phyloP scores from a whole-genome alignment of 2,797 vertebrate species.

The Threskiornis aethiopicus region DNA sequence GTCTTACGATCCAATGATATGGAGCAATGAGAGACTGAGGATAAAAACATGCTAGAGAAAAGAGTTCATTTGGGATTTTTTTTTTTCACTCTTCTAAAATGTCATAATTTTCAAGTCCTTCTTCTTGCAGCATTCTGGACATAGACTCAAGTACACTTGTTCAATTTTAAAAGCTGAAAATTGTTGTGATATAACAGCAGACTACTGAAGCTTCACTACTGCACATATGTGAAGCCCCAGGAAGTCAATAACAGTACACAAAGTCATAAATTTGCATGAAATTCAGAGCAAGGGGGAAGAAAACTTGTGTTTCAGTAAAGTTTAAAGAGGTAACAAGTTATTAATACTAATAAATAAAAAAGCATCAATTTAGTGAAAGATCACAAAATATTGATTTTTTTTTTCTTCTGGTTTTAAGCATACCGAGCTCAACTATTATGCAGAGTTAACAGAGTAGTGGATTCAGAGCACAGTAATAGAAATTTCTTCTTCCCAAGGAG shows the following conservation, averaged over 20 bases:
- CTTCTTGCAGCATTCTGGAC: background rate
- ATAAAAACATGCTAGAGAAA: background rate
- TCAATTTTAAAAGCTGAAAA: background rate
- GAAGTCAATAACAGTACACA: background rate
- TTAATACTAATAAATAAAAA: background rate
- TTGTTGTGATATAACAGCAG: background rate
- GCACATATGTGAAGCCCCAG: background rate
- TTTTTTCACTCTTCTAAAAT: background rate
- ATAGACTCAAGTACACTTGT: background rate
- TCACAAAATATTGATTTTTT: background rate
- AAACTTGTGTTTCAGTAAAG: background rate
- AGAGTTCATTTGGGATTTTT: background rate
- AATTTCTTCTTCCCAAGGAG: constrained; percentile 58
- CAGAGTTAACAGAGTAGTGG: constrained; percentile 42
- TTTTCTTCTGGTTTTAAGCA: constrained; percentile 1
- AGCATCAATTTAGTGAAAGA: background rate
- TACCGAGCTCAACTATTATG: constrained; percentile 5
- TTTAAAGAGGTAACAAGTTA: background rate
- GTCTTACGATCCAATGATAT: background rate
- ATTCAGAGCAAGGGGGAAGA: background rate
- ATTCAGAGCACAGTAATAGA: constrained; percentile 55
- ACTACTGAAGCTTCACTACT: background rate
- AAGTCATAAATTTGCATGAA: background rate
- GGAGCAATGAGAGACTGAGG: background rate
- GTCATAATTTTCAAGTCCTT: background rate